Conservation (phyloP, 2,888 invertebrate species). For the Drosophila prostipennis region DNA sequence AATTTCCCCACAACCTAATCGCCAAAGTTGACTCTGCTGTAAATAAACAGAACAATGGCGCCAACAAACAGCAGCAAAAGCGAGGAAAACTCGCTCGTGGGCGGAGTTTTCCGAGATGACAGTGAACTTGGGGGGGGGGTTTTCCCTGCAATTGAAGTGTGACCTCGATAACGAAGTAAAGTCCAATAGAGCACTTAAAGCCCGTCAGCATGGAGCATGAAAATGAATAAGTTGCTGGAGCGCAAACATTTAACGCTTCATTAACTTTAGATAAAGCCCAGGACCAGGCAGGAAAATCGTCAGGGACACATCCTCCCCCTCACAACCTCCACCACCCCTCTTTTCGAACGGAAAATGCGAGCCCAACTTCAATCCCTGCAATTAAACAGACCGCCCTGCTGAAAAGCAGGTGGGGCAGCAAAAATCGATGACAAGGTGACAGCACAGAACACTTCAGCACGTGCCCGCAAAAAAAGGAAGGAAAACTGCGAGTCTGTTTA, state of each 20-base stretch:
- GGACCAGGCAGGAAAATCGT: conserved; percentile 39
- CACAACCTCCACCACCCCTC: neutral
- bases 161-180: conserved; percentile 57
- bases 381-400: conserved; percentile 29
- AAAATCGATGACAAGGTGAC: conserved; percentile 75
- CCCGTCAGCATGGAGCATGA: conserved; percentile 70
- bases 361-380: conserved; percentile 33
- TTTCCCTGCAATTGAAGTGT: conserved; percentile 55
- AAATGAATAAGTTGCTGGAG: conserved; percentile 78
- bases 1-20: conserved; percentile 39
- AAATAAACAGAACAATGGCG: conserved; percentile 54
- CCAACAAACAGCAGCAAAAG: conserved; percentile 8
- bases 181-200: conserved; percentile 77
- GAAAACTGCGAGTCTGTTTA: neutral
- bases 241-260: conserved; percentile 80
- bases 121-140: conserved; percentile 57
- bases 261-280: conserved; percentile 75
- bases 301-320: neutral
- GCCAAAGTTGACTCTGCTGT: conserved; percentile 49
- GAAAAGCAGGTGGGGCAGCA: conserved; percentile 19
- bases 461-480: conserved; percentile 13
- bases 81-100: conserved; percentile 28
- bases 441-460: conserved; percentile 51
- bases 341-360: neutral
- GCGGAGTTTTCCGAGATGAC: conserved; percentile 41